A percentile compares a stretch with the other conserved stretches of the same genome.
Evolutionary conservation across 2,797 vertebrate species (phyloP).

Genomic region (Sebastes hopkinsi): DNA sequence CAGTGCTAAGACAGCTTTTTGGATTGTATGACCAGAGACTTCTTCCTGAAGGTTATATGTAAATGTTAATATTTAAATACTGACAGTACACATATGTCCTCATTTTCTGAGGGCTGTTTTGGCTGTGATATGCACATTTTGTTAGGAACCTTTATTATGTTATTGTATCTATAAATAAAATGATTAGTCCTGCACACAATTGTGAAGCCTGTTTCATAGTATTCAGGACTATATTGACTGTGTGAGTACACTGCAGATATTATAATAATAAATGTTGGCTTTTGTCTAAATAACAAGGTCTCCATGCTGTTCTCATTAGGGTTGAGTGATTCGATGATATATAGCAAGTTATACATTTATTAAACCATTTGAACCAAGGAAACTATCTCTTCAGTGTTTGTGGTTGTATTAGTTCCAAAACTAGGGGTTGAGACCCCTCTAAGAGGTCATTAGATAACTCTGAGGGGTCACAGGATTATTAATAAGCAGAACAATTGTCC

Average conservation of each 20-base stretch:
- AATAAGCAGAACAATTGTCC: background rate
- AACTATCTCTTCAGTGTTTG: background rate
- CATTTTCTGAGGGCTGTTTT: slow-evolving; percentile 57
- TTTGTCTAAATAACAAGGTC: slow-evolving; percentile 35
- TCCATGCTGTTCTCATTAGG: background rate
- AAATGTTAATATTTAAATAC: slow-evolving; percentile 41
- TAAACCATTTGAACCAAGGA: background rate
- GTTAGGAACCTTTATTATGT: background rate
- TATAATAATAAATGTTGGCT: slow-evolving; percentile 50
- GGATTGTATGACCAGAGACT: slow-evolving; percentile 38
- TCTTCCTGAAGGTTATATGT: slow-evolving; percentile 13
- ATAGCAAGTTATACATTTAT: background rate
- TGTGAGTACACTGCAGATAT: slow-evolving; percentile 7
- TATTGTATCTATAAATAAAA: slow-evolving; percentile 22
- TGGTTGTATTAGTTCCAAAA: background rate
- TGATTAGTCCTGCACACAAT: background rate
- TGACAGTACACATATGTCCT: slow-evolving; percentile 33
- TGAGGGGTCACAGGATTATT: background rate
- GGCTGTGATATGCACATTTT: slow-evolving; percentile 33
- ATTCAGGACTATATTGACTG: slow-evolving; percentile 18
- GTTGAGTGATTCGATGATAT: background rate
- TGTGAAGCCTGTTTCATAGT: slow-evolving; percentile 21
- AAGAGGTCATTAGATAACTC: background rate
- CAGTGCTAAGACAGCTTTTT: slow-evolving; percentile 24
- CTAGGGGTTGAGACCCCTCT: background rate